Evolutionary conservation across 2,797 vertebrate genomes (phyloP), one percentile per base, ranked within the genome.

Genomic region (Lithobates pipiens): DNA sequence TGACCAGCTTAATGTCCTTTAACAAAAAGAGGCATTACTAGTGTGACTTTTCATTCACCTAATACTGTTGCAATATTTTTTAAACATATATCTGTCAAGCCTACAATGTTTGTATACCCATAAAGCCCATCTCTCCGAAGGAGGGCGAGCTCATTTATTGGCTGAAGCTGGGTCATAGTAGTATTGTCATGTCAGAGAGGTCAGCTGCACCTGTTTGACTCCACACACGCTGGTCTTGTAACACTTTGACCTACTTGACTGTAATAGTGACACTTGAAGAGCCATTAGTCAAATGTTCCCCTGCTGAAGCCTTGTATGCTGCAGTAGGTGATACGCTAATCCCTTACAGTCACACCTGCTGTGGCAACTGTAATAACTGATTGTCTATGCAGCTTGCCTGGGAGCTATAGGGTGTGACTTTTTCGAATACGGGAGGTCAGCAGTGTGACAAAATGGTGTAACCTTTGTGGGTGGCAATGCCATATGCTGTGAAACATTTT

Each of bases 281-380:
- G 91, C 93, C 92, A 90, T 95, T 94, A 91, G 94, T 93, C 94
- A 95, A 94, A 89, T 92, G 90, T 90, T 92, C 94, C 88, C 94
- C 92, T 92, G 91, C 93, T 88, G 95, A 89, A 92, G 77, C 92
- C 89, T 89, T 93, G 90, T 90, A 69, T 32, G 92, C 91, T 91
- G 90, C 91, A 93, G 93, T 89, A 88, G 92, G 90, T 92, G 92
- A 93, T 93, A 94, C 92, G 91, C 93, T 92, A 92, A 95, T 93
- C 95, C 91, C 92, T 94, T 88, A 93, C 92, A 93, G 93, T 95
- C 92, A 96, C 97, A 96, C 95, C 95, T 96, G 95, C 93, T 93
- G 93, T 95, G 93, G 94, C 95, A 96, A 96, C 95, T 96, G 95
- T 94, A 95, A 95, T 93, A 95, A 96, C 94, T 95, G 95, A 96